phyloP scores from a whole-genome alignment of 2,797 vertebrate genomes.

The Xiphorhynchus erythropygius region DNA sequence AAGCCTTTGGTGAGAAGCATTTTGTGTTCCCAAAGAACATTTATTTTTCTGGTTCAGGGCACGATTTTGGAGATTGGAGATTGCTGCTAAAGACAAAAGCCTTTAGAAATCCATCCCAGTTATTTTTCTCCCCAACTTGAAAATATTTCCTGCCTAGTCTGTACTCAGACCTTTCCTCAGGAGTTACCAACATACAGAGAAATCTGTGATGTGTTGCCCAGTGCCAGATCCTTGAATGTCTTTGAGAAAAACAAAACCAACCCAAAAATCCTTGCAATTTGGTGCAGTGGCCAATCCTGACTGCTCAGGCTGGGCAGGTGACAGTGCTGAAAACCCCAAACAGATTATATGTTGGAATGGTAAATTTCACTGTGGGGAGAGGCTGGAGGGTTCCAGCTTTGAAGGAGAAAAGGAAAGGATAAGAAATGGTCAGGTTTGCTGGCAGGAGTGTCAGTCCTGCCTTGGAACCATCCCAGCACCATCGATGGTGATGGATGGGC shows the following conservation, averaged over 20 bases:
- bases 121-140: not conserved
- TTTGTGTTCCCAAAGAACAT: not conserved
- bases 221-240: not conserved
- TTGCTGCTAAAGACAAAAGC: not conserved
- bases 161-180: fast-evolving
- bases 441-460: fast-evolving
- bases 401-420: not conserved
- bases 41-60: not conserved
- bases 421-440: not conserved
- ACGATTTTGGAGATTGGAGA: not conserved
- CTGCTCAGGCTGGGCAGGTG: not conserved
- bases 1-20: not conserved
- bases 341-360: not conserved
- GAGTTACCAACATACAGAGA: not conserved
- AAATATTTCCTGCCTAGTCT: not conserved
- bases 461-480: not conserved
- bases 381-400: not conserved
- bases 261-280: not conserved
- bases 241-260: not conserved
- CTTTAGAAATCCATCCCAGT: not conserved
- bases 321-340: not conserved
- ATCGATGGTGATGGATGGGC: fast-evolving
- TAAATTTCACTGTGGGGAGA: not conserved
- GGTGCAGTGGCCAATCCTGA: not conserved
- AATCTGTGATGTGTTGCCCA: not conserved